Conservation (phyloP, 2,113 vertebrate genomes). For the Garra rufa region DNA sequence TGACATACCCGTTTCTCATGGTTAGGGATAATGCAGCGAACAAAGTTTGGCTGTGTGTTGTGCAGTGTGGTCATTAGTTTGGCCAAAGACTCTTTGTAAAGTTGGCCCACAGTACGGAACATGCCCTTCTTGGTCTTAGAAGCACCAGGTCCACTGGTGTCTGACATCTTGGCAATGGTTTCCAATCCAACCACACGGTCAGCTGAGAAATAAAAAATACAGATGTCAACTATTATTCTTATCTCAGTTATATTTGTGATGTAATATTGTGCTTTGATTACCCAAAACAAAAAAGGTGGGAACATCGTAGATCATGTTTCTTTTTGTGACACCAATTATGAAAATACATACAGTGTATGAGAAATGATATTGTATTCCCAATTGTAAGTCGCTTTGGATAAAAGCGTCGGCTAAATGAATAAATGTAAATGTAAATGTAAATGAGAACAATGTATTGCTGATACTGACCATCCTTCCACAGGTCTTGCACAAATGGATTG, state of each 20-base stretch:
- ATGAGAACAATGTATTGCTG: background rate
- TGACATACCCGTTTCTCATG: constrained; percentile 90
- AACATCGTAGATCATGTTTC: background rate
- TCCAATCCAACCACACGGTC: constrained; percentile 96
- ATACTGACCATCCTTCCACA: constrained; percentile 87
- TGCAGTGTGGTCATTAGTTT: constrained; percentile 96
- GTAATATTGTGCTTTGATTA: background rate
- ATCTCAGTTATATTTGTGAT: background rate
- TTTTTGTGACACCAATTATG: background rate
- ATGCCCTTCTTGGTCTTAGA: constrained; percentile 98
- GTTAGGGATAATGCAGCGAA: constrained; percentile 98
- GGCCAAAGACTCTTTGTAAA: constrained; percentile 94
- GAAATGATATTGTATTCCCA: no score
- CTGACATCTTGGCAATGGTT: constrained; percentile 94
- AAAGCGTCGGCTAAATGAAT: no score
- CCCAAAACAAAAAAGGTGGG: background rate
- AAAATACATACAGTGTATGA: background rate
- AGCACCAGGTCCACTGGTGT: constrained; percentile 84
- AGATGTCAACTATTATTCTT: background rate
- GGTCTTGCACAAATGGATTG: constrained; percentile 83
- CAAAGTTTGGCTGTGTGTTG: constrained; percentile 96
- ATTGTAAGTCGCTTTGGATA: no score
- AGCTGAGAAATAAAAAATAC: constrained; percentile 70
- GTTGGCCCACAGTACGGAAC: constrained; percentile 97
- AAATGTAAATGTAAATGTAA: no score